Conservation (phyloP, 2,797 vertebrate genomes). For the Acipenser ruthenus region DNA sequence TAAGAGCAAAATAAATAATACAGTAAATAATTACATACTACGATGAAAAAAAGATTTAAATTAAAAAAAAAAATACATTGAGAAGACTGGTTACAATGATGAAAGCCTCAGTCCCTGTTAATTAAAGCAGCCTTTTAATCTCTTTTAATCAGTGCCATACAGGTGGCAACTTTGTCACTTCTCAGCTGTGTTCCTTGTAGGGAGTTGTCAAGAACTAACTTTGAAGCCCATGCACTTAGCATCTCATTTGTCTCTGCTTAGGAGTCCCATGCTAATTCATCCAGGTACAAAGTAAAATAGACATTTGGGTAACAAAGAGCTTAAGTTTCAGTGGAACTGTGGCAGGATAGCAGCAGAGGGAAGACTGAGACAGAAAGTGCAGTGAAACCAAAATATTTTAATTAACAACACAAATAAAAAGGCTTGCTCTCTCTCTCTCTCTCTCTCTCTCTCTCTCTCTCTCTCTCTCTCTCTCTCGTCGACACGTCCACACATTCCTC, state of each 20-base stretch:
- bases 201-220: constrained; percentile 31
- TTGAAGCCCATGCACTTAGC: constrained; percentile 32
- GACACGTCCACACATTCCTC: too few relatives aligned
- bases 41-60: too few relatives aligned
- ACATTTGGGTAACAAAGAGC: constrained; percentile 6
- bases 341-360: too few relatives aligned
- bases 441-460: too few relatives aligned
- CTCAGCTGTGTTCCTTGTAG: constrained; percentile 23
- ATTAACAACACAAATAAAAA: too few relatives aligned
- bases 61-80: not conserved
- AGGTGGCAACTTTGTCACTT: constrained; percentile 40
- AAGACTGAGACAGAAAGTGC: too few relatives aligned
- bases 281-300: constrained; percentile 1
- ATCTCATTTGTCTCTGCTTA: constrained; percentile 27
- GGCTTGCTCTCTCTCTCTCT: too few relatives aligned
- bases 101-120: constrained; percentile 16
- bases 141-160: constrained; percentile 26
- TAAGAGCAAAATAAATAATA: too few relatives aligned
- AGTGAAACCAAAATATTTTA: too few relatives aligned
- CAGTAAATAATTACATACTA: too few relatives aligned
- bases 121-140: constrained; percentile 24
- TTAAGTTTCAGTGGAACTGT: not conserved
- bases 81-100: constrained; percentile 12
- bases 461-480: too few relatives aligned
- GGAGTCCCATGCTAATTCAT: constrained; percentile 5